These are phyloP conservation scores for Solenodon paradoxus DNA, from an alignment of 2,113 vertebrate genomes.

Conservation along the genomic window DNA sequence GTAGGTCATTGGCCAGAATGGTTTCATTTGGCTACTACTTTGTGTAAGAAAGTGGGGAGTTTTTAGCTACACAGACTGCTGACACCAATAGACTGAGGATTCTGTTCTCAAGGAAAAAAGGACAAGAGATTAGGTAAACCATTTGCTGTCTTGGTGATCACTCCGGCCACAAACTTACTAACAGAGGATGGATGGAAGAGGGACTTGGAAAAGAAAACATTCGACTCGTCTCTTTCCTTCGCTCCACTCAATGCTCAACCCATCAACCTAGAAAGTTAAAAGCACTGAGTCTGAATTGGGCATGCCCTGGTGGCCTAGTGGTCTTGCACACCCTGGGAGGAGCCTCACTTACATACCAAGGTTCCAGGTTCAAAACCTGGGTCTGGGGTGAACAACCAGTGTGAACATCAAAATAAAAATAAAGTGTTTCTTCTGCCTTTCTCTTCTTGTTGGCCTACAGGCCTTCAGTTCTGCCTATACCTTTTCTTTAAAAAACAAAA, in stretches of 20 bases:
- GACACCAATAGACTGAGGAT: neutral
- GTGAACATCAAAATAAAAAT: no score
- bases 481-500: no score
- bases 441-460: no score
- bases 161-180: neutral
- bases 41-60: neutral
- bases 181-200: neutral
- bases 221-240: neutral
- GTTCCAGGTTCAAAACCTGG: no score
- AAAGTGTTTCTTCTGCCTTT: no score
- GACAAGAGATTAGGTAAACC: neutral
- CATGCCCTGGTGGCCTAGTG: no score
- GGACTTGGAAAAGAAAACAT: neutral
- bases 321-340: no score
- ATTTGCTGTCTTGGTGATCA: neutral
- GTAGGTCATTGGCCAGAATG: neutral
- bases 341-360: no score
- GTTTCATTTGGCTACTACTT: neutral
- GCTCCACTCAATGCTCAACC: rapidly evolving
- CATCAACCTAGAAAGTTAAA: neutral
- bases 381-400: no score
- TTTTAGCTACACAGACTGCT: neutral
- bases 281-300: no score
- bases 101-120: neutral
- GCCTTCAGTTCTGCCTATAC: no score